Percentiles rank a stretch among this genome's conserved stretches.
These are phyloP conservation scores for Ciconia boyciana DNA, from an alignment of 2,113 vertebrate species.

Conservation along the genomic window DNA sequence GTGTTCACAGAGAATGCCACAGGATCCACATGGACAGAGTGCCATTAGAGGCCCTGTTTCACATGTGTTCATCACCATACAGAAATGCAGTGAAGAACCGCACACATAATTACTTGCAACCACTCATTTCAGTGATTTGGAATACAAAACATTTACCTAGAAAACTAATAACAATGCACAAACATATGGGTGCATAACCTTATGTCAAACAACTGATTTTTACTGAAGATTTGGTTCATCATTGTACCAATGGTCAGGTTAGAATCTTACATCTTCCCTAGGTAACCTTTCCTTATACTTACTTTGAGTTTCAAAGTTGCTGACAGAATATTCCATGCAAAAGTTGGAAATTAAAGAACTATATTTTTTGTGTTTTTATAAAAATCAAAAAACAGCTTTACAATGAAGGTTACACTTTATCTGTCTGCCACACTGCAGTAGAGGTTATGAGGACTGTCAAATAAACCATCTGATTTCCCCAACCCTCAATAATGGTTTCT, in stretches of 20 bases:
- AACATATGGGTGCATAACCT: accelerated
- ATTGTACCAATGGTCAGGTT: not conserved
- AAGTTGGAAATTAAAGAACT: not conserved
- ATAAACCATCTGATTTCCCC: not conserved
- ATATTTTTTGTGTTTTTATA: not conserved
- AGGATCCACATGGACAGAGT: not conserved
- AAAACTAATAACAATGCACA: not conserved
- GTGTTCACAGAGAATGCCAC: not conserved
- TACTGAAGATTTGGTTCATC: not conserved
- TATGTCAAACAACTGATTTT: not conserved
- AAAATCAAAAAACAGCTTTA: not conserved
- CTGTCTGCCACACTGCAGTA: not conserved
- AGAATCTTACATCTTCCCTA: not conserved
- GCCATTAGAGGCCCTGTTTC: not conserved
- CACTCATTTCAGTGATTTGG: not conserved
- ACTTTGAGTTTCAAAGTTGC: not conserved
- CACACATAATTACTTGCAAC: not conserved
- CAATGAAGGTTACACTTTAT: not conserved
- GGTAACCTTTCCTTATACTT: not conserved
- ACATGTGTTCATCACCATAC: not conserved
- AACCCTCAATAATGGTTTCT: not conserved
- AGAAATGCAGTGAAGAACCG: not conserved
- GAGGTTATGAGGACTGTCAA: not conserved
- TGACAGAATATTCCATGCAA: not conserved
- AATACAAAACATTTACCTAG: not conserved